These are phyloP conservation scores for Calliscelio sp. DNA, from an alignment of 2,888 invertebrate species.

Conservation along the genomic window DNA sequence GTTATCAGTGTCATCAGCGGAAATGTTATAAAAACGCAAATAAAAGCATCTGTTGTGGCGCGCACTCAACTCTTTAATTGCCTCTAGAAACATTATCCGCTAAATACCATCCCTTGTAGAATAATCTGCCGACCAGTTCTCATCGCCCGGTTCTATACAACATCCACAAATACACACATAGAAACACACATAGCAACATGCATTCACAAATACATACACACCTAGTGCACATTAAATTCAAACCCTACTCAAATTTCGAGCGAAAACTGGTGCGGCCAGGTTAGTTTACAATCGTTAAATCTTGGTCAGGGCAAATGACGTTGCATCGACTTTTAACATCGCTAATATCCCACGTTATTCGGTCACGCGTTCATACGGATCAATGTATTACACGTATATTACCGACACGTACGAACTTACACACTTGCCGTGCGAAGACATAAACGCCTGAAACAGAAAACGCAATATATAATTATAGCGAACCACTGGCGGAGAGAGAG, in stretches of 20 bases:
- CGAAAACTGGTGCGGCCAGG: slow-evolving; percentile 59
- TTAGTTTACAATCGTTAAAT: slow-evolving; percentile 68
- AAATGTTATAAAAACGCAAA: slow-evolving; percentile 33
- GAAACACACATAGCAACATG: no score
- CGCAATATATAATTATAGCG: slow-evolving; percentile 48
- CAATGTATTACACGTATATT: slow-evolving; percentile 52
- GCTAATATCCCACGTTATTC: slow-evolving; percentile 65
- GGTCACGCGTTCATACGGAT: slow-evolving; percentile 57
- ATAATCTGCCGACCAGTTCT: slow-evolving; percentile 57
- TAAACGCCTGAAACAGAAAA: slow-evolving; percentile 54
- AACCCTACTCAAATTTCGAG: slow-evolving; percentile 58
- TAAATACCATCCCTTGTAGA: slow-evolving; percentile 55
- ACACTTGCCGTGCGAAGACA: slow-evolving; percentile 41
- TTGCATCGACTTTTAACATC: slow-evolving; percentile 64
- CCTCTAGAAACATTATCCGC: slow-evolving; percentile 55
- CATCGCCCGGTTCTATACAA: no score
- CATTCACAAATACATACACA: no score
- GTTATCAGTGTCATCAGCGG: slow-evolving; percentile 20
- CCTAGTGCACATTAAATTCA: slow-evolving; percentile 61
- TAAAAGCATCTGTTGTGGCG: slow-evolving; percentile 32
- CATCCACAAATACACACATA: no score
- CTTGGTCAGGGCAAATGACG: slow-evolving; percentile 67
- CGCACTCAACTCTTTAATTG: slow-evolving; percentile 55
- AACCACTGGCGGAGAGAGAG: slow-evolving; percentile 23
- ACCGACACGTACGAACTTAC: slow-evolving; percentile 53